These are phyloP conservation scores for Flexamia atlantica DNA, from an alignment of 2,888 invertebrate species.

Conservation along the genomic window DNA sequence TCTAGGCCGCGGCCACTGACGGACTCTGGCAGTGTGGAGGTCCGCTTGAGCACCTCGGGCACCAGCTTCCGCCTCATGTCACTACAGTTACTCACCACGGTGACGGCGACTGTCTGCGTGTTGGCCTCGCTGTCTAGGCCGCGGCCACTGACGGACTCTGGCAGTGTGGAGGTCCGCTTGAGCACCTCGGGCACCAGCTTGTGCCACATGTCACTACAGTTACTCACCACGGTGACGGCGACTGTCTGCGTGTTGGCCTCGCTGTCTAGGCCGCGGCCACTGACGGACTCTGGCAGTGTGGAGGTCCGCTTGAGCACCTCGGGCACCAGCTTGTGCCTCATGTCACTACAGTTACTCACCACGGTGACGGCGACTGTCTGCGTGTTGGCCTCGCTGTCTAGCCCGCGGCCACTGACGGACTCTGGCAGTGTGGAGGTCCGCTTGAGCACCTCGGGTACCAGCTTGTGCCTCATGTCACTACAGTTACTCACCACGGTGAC, in stretches of 20 bases:
- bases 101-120: no score
- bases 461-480: no score
- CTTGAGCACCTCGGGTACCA: no score
- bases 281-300: slow-evolving; percentile 17
- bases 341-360: no score
- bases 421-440: slow-evolving; percentile 22
- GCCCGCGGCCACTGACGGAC: slow-evolving; percentile 23
- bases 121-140: no score
- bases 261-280: slow-evolving; percentile 34
- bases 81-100: no score
- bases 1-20: slow-evolving; percentile 43
- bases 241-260: slow-evolving; percentile 30
- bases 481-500: slow-evolving; percentile 51
- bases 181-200: no score
- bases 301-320: slow-evolving; percentile 28
- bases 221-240: slow-evolving; percentile 43
- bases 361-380: slow-evolving; percentile 46
- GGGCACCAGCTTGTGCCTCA: slow-evolving; percentile 21
- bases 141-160: no score
- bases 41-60: slow-evolving; percentile 13
- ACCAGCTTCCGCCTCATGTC: no score
- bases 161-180: no score
- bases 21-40: slow-evolving; percentile 17
- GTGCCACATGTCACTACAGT: no score
- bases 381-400: slow-evolving; percentile 32